phyloP scores from a whole-genome alignment of 2,113 vertebrate genomes.

The Okapia johnstoni region DNA sequence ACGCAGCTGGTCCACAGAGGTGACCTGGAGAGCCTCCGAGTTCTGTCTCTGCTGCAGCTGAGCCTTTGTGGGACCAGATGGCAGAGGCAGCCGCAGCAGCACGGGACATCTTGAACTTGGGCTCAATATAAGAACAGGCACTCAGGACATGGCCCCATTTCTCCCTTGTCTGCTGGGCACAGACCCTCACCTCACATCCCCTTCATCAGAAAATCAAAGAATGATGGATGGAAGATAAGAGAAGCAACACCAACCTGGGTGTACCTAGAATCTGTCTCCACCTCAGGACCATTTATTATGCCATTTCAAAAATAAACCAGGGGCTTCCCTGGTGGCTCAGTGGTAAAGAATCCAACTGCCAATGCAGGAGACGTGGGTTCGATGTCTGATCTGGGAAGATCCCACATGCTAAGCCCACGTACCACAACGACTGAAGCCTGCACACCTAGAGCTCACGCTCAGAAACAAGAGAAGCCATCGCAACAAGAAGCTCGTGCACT shows the following conservation, averaged over 20 bases:
- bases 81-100: not conserved
- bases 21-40: not conserved
- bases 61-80: not conserved
- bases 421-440: not conserved
- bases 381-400: not conserved
- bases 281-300: not conserved
- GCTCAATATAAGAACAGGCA: not conserved
- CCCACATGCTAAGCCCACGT: not conserved
- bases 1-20: not conserved
- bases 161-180: not conserved
- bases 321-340: not conserved
- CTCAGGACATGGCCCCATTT: accelerated
- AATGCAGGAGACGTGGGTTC: not conserved
- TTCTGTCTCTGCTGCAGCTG: not conserved
- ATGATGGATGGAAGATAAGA: not conserved
- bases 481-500: not conserved
- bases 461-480: not conserved
- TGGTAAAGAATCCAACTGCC: not conserved
- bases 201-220: not conserved
- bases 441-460: not conserved
- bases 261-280: not conserved
- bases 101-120: accelerated
- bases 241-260: not conserved
- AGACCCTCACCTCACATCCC: not conserved
- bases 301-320: not conserved